Evolutionary conservation across 2,888 invertebrate species (phyloP), one percentile per base, ranked within the genome.

Genomic region (Podabrus alpinus): DNA sequence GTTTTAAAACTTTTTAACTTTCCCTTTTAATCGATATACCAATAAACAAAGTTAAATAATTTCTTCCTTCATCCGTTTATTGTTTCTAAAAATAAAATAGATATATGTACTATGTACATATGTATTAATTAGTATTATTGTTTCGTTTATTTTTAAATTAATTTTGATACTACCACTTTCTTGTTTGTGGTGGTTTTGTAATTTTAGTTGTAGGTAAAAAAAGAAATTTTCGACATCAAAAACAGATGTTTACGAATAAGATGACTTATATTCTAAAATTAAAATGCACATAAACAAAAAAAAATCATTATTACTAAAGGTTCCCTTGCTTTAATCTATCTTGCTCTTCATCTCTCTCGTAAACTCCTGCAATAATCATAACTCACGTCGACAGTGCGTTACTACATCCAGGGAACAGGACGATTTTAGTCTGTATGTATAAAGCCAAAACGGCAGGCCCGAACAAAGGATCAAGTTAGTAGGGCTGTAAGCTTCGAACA

Each of bases 361-460:
- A 71, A 73, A 71, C 62, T 71, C 71, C 66, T 59, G 74, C 71
- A 78, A 76, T 76, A 78, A 76, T 78, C 73, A 78, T 78, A 78
- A 76, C 76, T 78, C 74, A 76, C 78, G 72, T 73, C 72, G 74
- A 74, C 64, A 71, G 74, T 74, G 71, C 71, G 74, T 74, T 71
- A 74, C 68, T 71, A 74, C 68, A 66, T 61, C 19, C 62, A 19
- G 66, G 64, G 60, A 17, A 61, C 61, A 71, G 17, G 66, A 45
- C 71, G 67, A 74, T 64, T 68, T 59, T 74, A 67, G 74, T 29
- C 71, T 69, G 71, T 71, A 74, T 74, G 74, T 24, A 66, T 29
- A 24, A 71, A 62, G 74, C 68, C 68, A 71, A 68, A 74, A 71
- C 68, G 74, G 64, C 67, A 68, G 59, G 59, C 15, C 15, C 24